phyloP scores from a whole-genome alignment of 1,140 invertebrate species.

The Caenorhabditis briggsae region DNA sequence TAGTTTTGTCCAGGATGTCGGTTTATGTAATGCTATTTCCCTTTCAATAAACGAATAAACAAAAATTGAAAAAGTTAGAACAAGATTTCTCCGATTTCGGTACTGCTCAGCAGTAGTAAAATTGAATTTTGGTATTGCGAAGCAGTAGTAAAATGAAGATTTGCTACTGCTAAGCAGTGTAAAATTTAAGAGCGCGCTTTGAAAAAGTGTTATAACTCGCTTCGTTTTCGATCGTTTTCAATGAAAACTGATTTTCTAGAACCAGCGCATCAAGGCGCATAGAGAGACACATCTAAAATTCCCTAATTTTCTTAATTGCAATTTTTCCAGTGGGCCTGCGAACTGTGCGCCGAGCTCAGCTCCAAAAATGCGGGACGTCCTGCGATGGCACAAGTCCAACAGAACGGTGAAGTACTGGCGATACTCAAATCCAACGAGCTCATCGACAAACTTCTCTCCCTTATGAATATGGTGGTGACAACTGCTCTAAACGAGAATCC shows the following conservation, averaged over 20 bases:
- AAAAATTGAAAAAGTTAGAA: too few relatives aligned
- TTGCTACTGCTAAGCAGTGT: too few relatives aligned
- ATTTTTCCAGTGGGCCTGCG: conserved; percentile 56
- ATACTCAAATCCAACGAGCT: conserved; percentile 5
- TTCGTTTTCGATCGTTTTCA: background rate
- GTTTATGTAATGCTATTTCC: conserved; percentile 46
- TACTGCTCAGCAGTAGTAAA: too few relatives aligned
- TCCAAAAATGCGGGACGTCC: conserved; percentile 48
- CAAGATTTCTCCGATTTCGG: too few relatives aligned
- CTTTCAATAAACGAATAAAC: conserved; percentile 39
- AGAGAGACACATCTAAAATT: background rate
- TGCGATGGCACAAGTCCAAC: background rate
- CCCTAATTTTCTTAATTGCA: too few relatives aligned
- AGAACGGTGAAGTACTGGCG: background rate
- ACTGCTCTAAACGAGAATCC: background rate
- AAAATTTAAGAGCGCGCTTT: too few relatives aligned
- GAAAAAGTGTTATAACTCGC: too few relatives aligned
- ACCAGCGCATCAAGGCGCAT: background rate
- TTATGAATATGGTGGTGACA: background rate
- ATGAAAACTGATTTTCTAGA: background rate
- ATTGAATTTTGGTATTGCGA: too few relatives aligned
- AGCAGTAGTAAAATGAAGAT: too few relatives aligned
- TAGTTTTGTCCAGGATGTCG: conserved; percentile 32
- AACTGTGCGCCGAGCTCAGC: conserved; percentile 33
- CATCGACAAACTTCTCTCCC: conserved; percentile 17